Evolutionary conservation across 2,797 vertebrate genomes (phyloP), one percentile per base, ranked within the genome.

Genomic region (Glyptemys insculpta): DNA sequence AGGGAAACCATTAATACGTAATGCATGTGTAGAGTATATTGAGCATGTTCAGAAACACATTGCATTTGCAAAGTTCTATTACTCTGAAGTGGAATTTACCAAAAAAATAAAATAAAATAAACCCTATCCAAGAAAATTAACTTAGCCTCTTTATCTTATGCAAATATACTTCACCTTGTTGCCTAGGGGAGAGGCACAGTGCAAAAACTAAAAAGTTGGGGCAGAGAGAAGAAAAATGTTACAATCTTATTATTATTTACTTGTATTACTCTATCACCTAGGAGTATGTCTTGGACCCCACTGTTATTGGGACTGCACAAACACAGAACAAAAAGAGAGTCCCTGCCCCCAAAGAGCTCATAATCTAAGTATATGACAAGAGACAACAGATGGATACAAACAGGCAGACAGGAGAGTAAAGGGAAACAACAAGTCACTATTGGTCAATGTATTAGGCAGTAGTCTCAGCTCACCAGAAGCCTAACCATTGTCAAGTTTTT

Each of bases 181-280:
- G 41, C 81, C 85, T 72, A 68, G 91, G 41, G 87, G 91, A 94
- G 92, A 81, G 11, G 54, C 29, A 18, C 56, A 95, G 91, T 5
- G 37, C 90, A 96, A 92, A 89, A 95, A 97, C 4, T 15, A 76
- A 81, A 5, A 85, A 16, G 62, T 57, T 8, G 6, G n/a, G 5
- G 92, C 81, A 2, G 14, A 27, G 81, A 92, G 87, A 92, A 96
- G 95, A 68, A 68, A 68, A 68, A 21, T 68, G 18, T 37, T 68
- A 68, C 19, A 37, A 68, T 5, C n/a, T 21, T 37, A 29, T 56
- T 25, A 56, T 57, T 57, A 37, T 68, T 68, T 68, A 68, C 65
- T 68, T 68, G 65, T 68, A 68, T 68, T 68, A 21, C n/a, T 68
- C 18, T 37, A 12, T 19, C 65, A 37, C 16, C 4, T 68, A 68